Evolutionary conservation across 2,113 vertebrate genomes (phyloP).

Genomic region (Malurus elegans): DNA sequence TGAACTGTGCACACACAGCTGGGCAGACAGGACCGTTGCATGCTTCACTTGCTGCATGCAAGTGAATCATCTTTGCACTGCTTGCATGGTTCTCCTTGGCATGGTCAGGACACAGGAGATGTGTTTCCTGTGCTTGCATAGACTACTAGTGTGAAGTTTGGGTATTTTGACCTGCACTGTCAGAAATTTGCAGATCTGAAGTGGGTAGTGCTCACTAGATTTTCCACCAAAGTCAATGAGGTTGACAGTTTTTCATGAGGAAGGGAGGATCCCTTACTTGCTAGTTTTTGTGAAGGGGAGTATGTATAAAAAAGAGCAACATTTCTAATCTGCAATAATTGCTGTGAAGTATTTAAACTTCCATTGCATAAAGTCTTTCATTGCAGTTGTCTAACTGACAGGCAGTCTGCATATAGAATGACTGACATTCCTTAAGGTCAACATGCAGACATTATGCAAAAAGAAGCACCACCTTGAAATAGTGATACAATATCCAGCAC

Average conservation of each 20-base stretch:
- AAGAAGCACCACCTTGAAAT: background rate
- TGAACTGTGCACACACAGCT: background rate
- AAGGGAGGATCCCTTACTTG: background rate
- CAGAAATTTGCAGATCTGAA: background rate
- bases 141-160: background rate
- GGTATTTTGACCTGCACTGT: background rate
- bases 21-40: background rate
- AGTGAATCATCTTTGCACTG: background rate
- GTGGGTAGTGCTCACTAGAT: background rate
- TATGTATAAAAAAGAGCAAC: background rate
- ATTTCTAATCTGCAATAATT: background rate
- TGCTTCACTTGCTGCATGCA: no score
- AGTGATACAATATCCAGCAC: background rate
- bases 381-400: background rate
- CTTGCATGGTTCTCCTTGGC: background rate
- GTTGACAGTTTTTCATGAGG: background rate
- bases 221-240: background rate
- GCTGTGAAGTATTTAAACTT: background rate
- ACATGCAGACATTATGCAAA: background rate
- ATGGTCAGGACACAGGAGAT: background rate
- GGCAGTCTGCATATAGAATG: background rate
- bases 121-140: fast-evolving
- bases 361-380: background rate
- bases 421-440: background rate
- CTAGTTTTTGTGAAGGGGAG: background rate